These are phyloP conservation scores for Eubasilissa splendida DNA, from an alignment of 2,888 invertebrate genomes.

Conservation along the genomic window DNA sequence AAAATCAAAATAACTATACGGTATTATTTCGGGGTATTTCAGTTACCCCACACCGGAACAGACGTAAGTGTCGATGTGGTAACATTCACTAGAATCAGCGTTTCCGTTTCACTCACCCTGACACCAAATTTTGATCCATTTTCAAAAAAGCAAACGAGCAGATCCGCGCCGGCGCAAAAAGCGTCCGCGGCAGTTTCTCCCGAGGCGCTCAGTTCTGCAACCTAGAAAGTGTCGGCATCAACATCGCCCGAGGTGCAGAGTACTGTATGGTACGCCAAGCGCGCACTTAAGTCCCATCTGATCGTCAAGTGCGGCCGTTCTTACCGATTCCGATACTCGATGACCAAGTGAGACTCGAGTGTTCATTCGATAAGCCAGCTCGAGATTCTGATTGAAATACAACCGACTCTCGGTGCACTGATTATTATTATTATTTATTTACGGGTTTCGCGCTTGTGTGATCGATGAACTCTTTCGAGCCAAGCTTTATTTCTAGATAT, in stretches of 20 bases:
- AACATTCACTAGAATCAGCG: too few relatives aligned
- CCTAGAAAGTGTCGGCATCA: constrained; percentile 43
- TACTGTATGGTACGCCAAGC: constrained; percentile 11
- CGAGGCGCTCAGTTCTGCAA: constrained; percentile 30
- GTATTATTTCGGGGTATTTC: too few relatives aligned
- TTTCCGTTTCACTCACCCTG: too few relatives aligned
- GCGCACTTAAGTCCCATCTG: too few relatives aligned
- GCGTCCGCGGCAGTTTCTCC: constrained; percentile 31
- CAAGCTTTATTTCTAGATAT: not conserved
- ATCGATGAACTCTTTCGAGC: not conserved
- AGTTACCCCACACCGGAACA: too few relatives aligned
- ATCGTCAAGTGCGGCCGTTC: too few relatives aligned
- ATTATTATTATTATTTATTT: not conserved
- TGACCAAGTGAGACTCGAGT: too few relatives aligned
- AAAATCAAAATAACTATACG: too few relatives aligned
- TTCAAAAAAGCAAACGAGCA: not conserved
- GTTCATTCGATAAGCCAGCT: too few relatives aligned
- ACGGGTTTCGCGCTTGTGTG: constrained; percentile 19
- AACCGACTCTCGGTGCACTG: not conserved
- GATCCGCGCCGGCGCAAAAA: constrained; percentile 6
- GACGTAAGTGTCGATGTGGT: too few relatives aligned
- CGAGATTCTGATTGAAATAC: not conserved
- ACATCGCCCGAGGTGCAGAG: constrained; percentile 29
- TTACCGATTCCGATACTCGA: too few relatives aligned
- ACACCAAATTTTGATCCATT: too few relatives aligned